Conservation (phyloP, 30 jellyfish, hydroid and myxozoan genomes). For the Morbakka virulenta region DNA sequence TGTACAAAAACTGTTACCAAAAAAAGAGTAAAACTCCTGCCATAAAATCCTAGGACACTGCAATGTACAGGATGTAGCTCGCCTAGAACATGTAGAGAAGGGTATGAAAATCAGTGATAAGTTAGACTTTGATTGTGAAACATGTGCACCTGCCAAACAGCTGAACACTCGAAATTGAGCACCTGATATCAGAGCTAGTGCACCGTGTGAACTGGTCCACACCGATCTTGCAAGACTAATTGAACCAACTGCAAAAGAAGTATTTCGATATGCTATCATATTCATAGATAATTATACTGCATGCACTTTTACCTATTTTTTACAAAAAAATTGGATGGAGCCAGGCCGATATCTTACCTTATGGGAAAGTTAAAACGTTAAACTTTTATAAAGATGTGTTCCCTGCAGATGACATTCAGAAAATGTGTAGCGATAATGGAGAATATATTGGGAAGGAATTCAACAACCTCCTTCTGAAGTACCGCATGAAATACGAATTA, state of each 20-base stretch:
- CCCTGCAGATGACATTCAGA: too few relatives aligned
- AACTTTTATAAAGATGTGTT: too few relatives aligned
- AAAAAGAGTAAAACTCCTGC: too few relatives aligned
- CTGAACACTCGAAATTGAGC: constrained; percentile 1
- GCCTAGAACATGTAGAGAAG: constrained; percentile 9
- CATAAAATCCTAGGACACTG: too few relatives aligned
- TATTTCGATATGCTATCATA: constrained; percentile 1
- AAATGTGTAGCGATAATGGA: too few relatives aligned
- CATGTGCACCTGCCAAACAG: constrained; percentile 9
- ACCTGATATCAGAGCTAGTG: constrained; percentile 18
- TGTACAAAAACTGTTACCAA: too few relatives aligned
- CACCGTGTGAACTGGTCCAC: constrained; percentile 8
- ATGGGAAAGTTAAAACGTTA: too few relatives aligned
- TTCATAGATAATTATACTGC: constrained; percentile 10
- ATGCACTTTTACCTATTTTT: background rate
- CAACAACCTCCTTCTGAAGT: too few relatives aligned
- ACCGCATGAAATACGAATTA: too few relatives aligned
- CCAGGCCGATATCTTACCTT: too few relatives aligned
- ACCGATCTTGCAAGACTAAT: constrained; percentile 24
- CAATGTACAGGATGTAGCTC: too few relatives aligned
- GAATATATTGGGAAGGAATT: too few relatives aligned
- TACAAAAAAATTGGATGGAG: background rate
- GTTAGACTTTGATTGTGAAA: constrained; percentile 21
- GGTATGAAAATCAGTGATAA: constrained; percentile 31
- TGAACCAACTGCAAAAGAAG: constrained; percentile 18